A percentile compares a stretch with the other conserved stretches of the same genome.
Conservation (phyloP, 2,888 invertebrate species). For the Aelia acuminata region DNA sequence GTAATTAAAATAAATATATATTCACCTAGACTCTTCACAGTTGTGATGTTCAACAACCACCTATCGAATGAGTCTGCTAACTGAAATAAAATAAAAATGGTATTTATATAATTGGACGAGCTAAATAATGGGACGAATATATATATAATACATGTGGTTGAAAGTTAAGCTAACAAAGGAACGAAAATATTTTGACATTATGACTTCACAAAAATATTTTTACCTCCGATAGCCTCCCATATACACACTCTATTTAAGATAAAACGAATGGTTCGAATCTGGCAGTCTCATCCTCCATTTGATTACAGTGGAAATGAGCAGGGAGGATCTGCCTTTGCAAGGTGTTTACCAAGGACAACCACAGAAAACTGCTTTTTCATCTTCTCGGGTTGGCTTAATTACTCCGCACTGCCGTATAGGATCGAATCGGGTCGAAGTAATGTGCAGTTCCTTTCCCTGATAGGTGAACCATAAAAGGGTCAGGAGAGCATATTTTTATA, state of each 20-base stretch:
- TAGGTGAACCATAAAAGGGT: not conserved
- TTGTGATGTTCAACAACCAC: not conserved
- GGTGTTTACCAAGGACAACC: constrained; percentile 34
- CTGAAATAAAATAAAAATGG: not conserved
- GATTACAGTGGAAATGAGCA: not conserved
- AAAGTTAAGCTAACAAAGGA: no score
- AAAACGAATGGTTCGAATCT: no score
- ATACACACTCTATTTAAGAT: no score
- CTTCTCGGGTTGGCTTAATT: not conserved
- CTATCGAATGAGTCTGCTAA: not conserved
- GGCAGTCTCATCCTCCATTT: not conserved
- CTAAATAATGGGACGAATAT: no score
- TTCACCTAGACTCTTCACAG: not conserved
- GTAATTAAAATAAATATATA: not conserved
- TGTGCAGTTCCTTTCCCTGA: not conserved
- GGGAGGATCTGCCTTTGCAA: not conserved
- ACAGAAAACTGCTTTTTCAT: not conserved
- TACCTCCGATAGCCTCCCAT: no score
- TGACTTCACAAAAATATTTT: no score
- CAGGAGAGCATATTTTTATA: no score
- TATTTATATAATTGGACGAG: no score
- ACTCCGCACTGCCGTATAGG: not conserved
- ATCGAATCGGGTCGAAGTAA: not conserved
- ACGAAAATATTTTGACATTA: no score
- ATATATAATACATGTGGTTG: no score